phyloP scores from a whole-genome alignment of 2,797 vertebrate genomes.

The Tadarida brasiliensis region DNA sequence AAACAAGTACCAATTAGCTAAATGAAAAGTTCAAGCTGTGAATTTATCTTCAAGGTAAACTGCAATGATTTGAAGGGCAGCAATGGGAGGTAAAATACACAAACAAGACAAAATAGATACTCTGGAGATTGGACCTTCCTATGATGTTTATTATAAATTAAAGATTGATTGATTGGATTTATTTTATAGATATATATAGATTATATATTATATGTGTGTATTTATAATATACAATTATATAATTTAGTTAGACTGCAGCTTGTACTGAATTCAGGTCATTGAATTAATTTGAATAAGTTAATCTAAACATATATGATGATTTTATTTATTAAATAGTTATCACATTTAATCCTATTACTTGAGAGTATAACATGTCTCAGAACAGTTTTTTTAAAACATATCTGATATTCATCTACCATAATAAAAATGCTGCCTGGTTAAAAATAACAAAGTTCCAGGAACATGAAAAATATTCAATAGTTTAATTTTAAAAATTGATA shows the following conservation, averaged over 20 bases:
- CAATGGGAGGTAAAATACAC: conserved; percentile 20
- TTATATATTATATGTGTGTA: neutral
- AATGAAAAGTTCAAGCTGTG: conserved; percentile 75
- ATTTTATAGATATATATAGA: neutral
- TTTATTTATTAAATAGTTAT: conserved; percentile 48
- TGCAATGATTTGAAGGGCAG: conserved; percentile 67
- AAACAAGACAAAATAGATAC: conserved; percentile 36
- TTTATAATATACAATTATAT: conserved; percentile 8
- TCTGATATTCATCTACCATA: neutral
- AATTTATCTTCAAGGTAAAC: conserved; percentile 72
- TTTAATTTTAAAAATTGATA: neutral
- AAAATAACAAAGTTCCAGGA: neutral
- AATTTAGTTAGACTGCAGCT: conserved; percentile 51
- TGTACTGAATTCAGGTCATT: neutral
- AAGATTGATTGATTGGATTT: neutral
- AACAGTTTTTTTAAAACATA: neutral
- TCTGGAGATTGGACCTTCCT: neutral
- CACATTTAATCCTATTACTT: neutral
- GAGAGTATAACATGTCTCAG: neutral
- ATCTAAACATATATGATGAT: neutral
- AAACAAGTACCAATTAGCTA: conserved; percentile 75
- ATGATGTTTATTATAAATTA: conserved; percentile 22
- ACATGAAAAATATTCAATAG: neutral
- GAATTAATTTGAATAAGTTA: conserved; percentile 23
- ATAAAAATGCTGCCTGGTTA: neutral